Percentiles rank a stretch among this genome's conserved stretches.
Evolutionary conservation across 2,113 vertebrate species (phyloP).

Genomic region (Miniopterus natalensis): DNA sequence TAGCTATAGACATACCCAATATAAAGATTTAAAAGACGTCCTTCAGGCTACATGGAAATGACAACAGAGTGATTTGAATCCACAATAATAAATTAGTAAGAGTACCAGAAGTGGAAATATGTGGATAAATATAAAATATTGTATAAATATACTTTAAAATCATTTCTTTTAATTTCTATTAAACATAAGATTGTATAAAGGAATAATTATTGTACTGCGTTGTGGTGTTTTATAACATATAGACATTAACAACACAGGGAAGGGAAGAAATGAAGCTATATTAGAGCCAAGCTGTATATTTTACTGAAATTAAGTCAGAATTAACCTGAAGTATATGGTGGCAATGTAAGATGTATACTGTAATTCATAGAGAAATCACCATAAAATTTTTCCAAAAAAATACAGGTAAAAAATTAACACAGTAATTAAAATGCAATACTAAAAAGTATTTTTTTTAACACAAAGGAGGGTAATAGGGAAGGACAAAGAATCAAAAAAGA

Average conservation of each 20-base stretch:
- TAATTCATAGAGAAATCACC: slow-evolving; percentile 38
- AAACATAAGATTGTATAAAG: not conserved
- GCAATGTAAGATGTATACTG: not conserved
- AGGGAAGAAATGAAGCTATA: not conserved
- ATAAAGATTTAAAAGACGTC: not conserved
- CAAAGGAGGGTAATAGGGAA: not conserved
- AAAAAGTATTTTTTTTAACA: not conserved
- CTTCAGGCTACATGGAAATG: not conserved
- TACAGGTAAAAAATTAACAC: not conserved
- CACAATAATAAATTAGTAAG: not conserved
- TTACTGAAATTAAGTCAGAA: slow-evolving; percentile 8
- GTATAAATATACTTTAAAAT: not conserved
- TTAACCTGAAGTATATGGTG: not conserved
- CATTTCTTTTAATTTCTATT: not conserved
- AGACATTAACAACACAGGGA: not conserved
- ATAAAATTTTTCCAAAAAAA: not conserved
- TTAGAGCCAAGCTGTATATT: not conserved
- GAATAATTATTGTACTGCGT: not conserved
- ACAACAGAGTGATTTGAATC: not conserved
- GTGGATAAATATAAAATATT: slow-evolving; percentile 10
- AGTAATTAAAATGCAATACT: not conserved
- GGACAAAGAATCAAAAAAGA: not conserved
- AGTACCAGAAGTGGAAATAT: not conserved
- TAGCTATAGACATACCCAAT: not conserved
- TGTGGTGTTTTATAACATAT: not conserved